Conservation (phyloP, 2,888 invertebrate species). For the Pterostichus madidus region DNA sequence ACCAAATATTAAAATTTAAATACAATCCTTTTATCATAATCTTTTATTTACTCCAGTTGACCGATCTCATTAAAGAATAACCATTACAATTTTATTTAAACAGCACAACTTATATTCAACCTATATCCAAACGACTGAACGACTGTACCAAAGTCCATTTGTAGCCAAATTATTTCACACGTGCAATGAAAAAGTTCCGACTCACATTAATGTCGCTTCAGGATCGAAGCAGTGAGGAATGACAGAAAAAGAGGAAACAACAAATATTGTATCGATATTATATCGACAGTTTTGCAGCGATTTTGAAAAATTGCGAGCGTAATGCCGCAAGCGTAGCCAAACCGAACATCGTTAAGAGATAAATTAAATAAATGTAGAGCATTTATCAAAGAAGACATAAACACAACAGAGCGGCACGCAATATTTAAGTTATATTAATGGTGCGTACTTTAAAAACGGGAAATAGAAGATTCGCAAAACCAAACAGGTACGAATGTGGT, state of each 20-base stretch:
- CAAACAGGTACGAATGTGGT: constrained; percentile 27
- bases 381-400: constrained; percentile 58
- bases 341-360: constrained; percentile 61
- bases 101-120: too few species aligned
- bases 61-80: too few species aligned
- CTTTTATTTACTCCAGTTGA: too few species aligned
- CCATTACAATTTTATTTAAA: too few species aligned
- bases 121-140: too few species aligned
- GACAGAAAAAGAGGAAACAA: constrained; percentile 26
- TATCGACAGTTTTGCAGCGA: constrained; percentile 41
- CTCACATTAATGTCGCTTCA: not conserved
- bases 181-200: not conserved
- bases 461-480: constrained; percentile 38
- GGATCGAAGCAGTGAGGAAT: constrained; percentile 9
- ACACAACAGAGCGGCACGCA: constrained; percentile 54
- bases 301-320: constrained; percentile 46
- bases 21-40: too few species aligned
- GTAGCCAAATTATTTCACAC: not conserved
- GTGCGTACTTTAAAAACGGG: constrained; percentile 49
- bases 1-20: too few species aligned
- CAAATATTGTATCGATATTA: constrained; percentile 36
- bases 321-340: constrained; percentile 43
- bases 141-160: not conserved
- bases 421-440: constrained; percentile 66
- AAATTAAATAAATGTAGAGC: constrained; percentile 65